Evolutionary conservation across 2,888 invertebrate species (phyloP), one percentile per base, ranked within the genome.

Genomic region (Drosophila tanythrix): DNA sequence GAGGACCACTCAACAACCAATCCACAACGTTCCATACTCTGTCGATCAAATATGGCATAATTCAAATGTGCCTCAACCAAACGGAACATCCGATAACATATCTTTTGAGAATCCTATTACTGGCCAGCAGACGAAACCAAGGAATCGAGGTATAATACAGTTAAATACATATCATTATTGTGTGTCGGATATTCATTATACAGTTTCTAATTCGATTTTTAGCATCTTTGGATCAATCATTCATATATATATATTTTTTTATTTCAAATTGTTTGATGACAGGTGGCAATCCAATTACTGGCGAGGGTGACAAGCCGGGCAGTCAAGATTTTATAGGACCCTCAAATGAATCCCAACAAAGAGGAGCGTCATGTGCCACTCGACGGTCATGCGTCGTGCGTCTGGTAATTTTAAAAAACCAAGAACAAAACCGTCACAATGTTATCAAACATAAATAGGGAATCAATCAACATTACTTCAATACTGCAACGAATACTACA

Each of bases 1-100:
- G 43, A 11, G 21, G 11, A 5, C 5, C 0, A 5, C 4, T 11
- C 21, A 11, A n/a, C n/a, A n/a, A 76, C 68, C n/a, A 84, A 68
- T 79, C 59, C 88, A 0, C 64, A 83, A 1, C 77, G 70, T 61
- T 74, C 81, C 81, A 0, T 33, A 77, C 63, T 87, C 90, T 0
- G 65, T 83, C 8, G 56, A 84, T 18, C 21, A 21, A 21, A 21
- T 21, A 21, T 21, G 13, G 1, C 21, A 31, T 0, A 31, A n/a
- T 1, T 50, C 57, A 1, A 53, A 62, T 7, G 18, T 53, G 0
- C 56, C 38, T 6, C 63, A 74, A 25, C 74, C 63, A 1, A 8
- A 79, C 53, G 58, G 1, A 70, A 79, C 11, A 25, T 2, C 7
- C 6, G 2, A 2, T 7, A 8, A 3, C 36, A 36, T 36, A 6